Evolutionary conservation across 2,797 vertebrate genomes (phyloP).

Genomic region (Taenioides sp.): DNA sequence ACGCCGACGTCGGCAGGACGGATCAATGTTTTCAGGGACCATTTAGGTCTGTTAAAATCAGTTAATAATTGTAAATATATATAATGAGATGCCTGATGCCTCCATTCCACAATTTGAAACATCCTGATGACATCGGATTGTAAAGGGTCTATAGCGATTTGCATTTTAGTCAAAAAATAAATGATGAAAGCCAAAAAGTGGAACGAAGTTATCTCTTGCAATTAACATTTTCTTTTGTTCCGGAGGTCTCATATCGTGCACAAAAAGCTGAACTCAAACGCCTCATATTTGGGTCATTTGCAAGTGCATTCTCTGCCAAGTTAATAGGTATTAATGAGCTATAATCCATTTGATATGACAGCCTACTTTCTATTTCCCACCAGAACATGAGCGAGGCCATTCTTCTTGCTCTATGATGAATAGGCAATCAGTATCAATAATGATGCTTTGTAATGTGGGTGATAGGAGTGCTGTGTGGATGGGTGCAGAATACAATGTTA

Average conservation of each 20-base stretch:
- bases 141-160: slow-evolving; percentile 14
- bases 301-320: slow-evolving; percentile 32
- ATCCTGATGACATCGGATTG: no score
- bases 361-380: slow-evolving; percentile 29
- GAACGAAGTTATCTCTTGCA: slow-evolving; percentile 34
- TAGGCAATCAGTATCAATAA: slow-evolving; percentile 34
- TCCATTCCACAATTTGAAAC: no score
- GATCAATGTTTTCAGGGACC: no score
- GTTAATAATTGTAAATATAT: no score
- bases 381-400: slow-evolving; percentile 15
- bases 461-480: slow-evolving; percentile 12
- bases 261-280: slow-evolving; percentile 43
- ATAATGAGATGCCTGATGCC: no score
- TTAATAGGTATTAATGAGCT: slow-evolving; percentile 62
- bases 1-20: no score
- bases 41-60: no score
- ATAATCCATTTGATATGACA: slow-evolving; percentile 54
- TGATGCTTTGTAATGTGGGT: slow-evolving; percentile 12
- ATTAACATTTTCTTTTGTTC: slow-evolving; percentile 49
- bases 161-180: slow-evolving; percentile 19
- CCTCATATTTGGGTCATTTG: slow-evolving; percentile 54
- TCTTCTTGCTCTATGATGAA: slow-evolving; percentile 9
- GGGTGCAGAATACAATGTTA: not conserved
- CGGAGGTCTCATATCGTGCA: slow-evolving; percentile 22
- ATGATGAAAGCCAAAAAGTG: slow-evolving; percentile 13